Percentiles rank a stretch among this genome's conserved stretches.
phyloP scores from a whole-genome alignment of 30 jellyfish, hydroid and myxozoan genomes.

The Sanderia malayensis region DNA sequence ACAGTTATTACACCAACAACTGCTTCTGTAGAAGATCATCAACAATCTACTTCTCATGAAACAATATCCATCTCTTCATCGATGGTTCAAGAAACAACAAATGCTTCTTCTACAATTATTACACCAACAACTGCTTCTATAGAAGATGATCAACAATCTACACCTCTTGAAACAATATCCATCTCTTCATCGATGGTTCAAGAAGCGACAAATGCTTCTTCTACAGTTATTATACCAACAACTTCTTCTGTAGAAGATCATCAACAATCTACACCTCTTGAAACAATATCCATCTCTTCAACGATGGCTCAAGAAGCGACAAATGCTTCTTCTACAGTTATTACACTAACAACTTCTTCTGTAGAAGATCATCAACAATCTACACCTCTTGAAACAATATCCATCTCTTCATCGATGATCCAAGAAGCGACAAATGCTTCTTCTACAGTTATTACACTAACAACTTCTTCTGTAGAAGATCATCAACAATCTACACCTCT shows the following conservation, averaged over 20 bases:
- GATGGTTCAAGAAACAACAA: too few relatives aligned
- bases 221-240: not conserved
- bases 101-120: too few relatives aligned
- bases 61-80: not conserved
- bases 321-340: too few relatives aligned
- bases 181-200: not conserved
- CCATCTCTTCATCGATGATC: not conserved
- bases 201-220: not conserved
- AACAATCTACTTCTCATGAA: not conserved
- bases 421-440: not conserved
- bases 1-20: not conserved
- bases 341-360: not conserved
- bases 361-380: not conserved
- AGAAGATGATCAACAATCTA: not conserved
- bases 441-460: not conserved
- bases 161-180: not conserved
- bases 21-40: not conserved
- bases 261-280: not conserved
- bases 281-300: not conserved
- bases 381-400: not conserved
- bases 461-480: not conserved
- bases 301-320: too few relatives aligned
- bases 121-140: not conserved
- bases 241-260: not conserved
- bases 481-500: not conserved